Percentiles rank a stretch among this genome's conserved stretches.
Evolutionary conservation across 2,797 vertebrate genomes (phyloP).

Genomic region (Pristis pectinata): DNA sequence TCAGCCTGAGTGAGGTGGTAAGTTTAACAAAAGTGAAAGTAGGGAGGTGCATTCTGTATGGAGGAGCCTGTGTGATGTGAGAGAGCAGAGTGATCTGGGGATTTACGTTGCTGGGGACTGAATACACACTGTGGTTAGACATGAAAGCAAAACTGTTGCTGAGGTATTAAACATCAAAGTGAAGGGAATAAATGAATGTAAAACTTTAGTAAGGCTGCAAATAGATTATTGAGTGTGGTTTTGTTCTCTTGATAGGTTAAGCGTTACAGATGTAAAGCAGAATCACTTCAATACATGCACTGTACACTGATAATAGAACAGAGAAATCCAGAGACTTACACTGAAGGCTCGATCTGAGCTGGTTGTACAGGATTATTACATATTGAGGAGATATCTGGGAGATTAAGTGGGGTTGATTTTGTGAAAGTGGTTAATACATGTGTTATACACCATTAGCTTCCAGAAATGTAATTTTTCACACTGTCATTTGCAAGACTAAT

Average conservation of each 20-base stretch:
- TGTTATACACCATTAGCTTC: background rate
- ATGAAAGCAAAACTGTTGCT: background rate
- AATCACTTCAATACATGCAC: background rate
- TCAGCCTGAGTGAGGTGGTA: too few species aligned
- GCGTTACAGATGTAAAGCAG: background rate
- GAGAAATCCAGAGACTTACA: background rate
- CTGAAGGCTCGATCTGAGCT: background rate
- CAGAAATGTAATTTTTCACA: background rate
- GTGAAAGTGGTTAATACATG: conserved; percentile 29
- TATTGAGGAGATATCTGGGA: background rate
- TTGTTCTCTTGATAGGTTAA: background rate
- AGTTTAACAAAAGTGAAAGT: too few species aligned
- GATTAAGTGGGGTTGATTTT: background rate
- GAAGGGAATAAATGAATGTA: background rate
- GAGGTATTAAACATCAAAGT: background rate
- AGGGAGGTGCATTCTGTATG: background rate
- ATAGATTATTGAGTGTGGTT: background rate
- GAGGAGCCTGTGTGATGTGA: background rate
- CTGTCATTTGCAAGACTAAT: conserved; percentile 11
- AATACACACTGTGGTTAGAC: background rate
- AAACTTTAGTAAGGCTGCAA: background rate
- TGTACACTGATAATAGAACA: background rate
- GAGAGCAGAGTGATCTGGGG: background rate
- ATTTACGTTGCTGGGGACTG: background rate
- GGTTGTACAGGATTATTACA: background rate